A percentile compares a stretch with the other conserved stretches of the same genome.
These are phyloP conservation scores for Eclectus roratus DNA, from an alignment of 2,113 vertebrate genomes.

Conservation along the genomic window DNA sequence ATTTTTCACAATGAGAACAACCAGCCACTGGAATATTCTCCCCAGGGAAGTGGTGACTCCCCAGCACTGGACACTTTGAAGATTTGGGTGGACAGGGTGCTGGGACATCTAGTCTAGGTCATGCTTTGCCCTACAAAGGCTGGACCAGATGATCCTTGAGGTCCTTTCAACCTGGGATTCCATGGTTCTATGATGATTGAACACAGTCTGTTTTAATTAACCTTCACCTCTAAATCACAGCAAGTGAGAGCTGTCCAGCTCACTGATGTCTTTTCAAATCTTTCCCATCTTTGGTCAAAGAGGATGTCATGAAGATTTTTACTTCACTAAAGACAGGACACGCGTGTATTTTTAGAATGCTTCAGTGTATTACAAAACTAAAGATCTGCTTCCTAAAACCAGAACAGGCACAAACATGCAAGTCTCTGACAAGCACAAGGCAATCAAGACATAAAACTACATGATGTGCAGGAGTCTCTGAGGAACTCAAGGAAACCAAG, in stretches of 20 bases:
- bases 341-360: background rate
- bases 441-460: background rate
- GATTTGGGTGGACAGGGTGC: background rate
- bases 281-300: background rate
- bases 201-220: background rate
- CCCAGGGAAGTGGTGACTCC: background rate
- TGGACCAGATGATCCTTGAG: background rate
- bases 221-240: background rate
- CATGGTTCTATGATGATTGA: background rate
- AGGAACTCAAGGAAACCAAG: background rate
- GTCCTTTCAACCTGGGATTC: background rate
- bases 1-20: background rate
- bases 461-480: background rate
- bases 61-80: background rate
- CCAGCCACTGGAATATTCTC: background rate
- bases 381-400: conserved; percentile 16
- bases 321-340: background rate
- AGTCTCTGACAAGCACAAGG: background rate
- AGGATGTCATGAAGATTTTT: background rate
- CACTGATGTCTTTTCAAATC: background rate
- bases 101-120: background rate
- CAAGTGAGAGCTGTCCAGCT: background rate
- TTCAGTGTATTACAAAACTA: background rate
- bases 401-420: background rate
- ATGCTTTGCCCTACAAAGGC: background rate